Conservation (phyloP, 2,113 vertebrate genomes). For the Elephantulus edwardii region DNA sequence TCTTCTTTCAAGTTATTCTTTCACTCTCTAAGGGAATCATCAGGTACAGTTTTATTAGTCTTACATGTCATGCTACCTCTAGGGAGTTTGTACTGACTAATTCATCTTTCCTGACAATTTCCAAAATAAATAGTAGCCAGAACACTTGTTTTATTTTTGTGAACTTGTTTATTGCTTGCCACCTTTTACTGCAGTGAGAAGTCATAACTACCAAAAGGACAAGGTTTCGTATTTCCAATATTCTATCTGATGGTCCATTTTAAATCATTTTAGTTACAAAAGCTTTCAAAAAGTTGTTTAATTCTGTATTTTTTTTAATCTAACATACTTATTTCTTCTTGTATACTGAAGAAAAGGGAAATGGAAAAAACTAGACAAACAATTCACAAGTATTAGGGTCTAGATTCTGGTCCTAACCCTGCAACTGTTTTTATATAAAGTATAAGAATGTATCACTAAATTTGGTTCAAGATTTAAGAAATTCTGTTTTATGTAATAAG, state of each 20-base stretch:
- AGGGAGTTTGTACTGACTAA: constrained; percentile 63
- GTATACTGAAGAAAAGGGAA: background rate
- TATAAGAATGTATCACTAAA: background rate
- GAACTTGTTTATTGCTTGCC: constrained; percentile 45
- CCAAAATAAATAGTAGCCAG: constrained; percentile 41
- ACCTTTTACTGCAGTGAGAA: constrained; percentile 31
- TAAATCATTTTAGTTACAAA: constrained; percentile 46
- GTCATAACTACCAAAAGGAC: constrained; percentile 40
- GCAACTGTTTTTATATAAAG: background rate
- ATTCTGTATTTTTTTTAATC: background rate
- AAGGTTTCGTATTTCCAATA: constrained; percentile 23
- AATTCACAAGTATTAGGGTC: background rate
- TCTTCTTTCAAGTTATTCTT: constrained; percentile 54
- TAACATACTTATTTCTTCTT: constrained; percentile 29
- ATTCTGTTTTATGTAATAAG: background rate
- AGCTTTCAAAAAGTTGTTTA: constrained; percentile 13
- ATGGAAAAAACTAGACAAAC: background rate
- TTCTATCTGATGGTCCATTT: constrained; percentile 21
- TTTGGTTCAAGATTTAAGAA: background rate
- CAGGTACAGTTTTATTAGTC: constrained; percentile 63
- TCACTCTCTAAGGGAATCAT: constrained; percentile 52
- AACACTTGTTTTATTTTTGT: constrained; percentile 36
- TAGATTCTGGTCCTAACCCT: background rate
- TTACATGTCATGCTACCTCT: constrained; percentile 53
- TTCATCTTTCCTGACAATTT: constrained; percentile 69